phyloP scores from a whole-genome alignment of 2,797 vertebrate species.

The Micromesistius poutassou region DNA sequence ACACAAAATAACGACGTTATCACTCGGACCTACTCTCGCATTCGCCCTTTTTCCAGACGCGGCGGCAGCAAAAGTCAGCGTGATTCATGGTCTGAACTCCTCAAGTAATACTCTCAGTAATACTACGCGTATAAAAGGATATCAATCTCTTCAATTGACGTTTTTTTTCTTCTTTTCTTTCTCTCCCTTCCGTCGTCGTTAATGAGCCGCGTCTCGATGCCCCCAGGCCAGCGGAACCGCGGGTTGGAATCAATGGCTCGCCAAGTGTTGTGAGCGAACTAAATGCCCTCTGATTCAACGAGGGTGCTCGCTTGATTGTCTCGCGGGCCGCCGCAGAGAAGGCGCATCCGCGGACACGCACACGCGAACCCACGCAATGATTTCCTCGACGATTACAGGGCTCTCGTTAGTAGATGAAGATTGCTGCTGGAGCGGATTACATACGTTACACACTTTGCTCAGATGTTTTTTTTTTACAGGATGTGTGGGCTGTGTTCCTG shows the following conservation, averaged over 20 bases:
- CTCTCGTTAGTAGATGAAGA: not conserved
- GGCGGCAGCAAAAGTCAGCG: conserved; percentile 60
- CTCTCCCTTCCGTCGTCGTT: conserved; percentile 48
- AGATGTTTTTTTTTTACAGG: not conserved
- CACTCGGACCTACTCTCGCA: conserved; percentile 50
- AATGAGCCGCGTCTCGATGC: conserved; percentile 52
- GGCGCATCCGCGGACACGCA: conserved; percentile 9
- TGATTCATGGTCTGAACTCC: conserved; percentile 63
- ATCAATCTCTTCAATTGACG: conserved; percentile 70
- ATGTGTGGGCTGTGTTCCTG: not conserved
- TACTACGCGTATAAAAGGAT: conserved; percentile 58
- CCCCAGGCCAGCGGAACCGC: conserved; percentile 42
- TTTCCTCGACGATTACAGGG: not conserved
- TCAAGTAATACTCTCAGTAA: conserved; percentile 59
- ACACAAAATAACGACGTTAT: conserved; percentile 54
- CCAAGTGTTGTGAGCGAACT: conserved; percentile 62
- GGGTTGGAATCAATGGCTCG: conserved; percentile 65
- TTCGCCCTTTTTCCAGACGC: conserved; percentile 50
- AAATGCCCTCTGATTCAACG: conserved; percentile 58
- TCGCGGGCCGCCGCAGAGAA: conserved; percentile 42
- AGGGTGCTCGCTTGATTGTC: conserved; percentile 58
- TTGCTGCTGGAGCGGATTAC: not conserved
- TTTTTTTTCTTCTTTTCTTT: conserved; percentile 45
- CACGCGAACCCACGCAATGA: not conserved
- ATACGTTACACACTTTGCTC: not conserved